Conservation (phyloP, 2,113 vertebrate species). For the Hemiscyllium ocellatum region DNA sequence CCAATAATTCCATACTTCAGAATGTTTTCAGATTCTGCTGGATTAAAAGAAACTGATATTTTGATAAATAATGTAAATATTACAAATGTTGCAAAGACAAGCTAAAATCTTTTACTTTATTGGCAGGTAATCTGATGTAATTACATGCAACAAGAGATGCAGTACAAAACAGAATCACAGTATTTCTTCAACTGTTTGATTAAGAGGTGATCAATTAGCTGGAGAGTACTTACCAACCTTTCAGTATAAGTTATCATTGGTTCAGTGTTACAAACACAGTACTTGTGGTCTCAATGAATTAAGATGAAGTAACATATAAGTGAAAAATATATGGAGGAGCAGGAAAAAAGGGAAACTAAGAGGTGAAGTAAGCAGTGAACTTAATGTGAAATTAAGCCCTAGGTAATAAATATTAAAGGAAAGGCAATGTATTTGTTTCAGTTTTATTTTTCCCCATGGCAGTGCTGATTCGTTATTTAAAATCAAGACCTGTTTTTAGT, state of each 20-base stretch:
- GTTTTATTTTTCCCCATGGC: background rate
- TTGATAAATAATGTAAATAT: background rate
- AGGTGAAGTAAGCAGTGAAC: background rate
- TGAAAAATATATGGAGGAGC: background rate
- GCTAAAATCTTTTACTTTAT: background rate
- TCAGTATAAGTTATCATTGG: background rate
- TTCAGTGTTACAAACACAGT: background rate
- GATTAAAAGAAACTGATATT: background rate
- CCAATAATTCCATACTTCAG: background rate
- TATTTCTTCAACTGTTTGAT: background rate
- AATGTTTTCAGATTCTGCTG: background rate
- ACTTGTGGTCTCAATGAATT: background rate
- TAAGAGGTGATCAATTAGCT: background rate
- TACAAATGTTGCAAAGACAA: background rate
- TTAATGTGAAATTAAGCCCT: constrained; percentile 17
- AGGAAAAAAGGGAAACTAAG: background rate
- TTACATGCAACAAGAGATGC: background rate
- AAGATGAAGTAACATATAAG: background rate
- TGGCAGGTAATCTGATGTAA: background rate
- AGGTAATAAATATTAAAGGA: background rate
- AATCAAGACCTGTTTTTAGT: background rate
- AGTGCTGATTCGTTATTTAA: background rate
- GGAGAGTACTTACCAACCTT: background rate
- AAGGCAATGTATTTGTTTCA: background rate
- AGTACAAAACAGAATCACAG: background rate